phyloP scores from a whole-genome alignment of 2,797 vertebrate genomes.

The Mus minutoides region DNA sequence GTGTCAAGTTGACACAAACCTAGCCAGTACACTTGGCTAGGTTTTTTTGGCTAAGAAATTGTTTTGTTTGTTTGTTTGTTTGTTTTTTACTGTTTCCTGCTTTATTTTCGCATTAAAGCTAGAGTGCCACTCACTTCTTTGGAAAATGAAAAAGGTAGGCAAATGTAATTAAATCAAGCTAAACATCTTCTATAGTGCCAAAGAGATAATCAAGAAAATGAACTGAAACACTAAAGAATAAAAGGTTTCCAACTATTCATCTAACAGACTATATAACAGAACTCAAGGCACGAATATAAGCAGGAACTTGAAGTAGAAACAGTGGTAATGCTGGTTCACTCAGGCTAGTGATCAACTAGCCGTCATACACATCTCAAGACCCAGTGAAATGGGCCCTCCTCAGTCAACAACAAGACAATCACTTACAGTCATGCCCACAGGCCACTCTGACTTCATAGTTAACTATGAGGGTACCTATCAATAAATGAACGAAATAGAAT shows the following conservation, averaged over 20 bases:
- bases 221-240: neutral
- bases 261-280: neutral
- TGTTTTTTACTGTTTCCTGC: neutral
- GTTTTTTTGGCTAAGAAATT: too few species aligned
- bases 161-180: neutral
- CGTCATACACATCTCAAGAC: neutral
- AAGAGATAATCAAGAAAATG: neutral
- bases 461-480: neutral
- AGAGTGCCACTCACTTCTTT: neutral
- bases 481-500: neutral
- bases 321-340: neutral
- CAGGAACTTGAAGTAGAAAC: neutral
- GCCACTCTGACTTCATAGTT: neutral
- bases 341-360: neutral
- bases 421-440: neutral
- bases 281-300: neutral
- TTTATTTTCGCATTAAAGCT: neutral
- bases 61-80: neutral
- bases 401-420: neutral
- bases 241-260: neutral
- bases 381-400: neutral
- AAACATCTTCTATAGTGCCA: neutral
- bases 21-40: too few species aligned
- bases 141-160: neutral
- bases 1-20: too few species aligned